Evolutionary conservation across 2,797 vertebrate species (phyloP).

Genomic region (Gobio occitaniae): DNA sequence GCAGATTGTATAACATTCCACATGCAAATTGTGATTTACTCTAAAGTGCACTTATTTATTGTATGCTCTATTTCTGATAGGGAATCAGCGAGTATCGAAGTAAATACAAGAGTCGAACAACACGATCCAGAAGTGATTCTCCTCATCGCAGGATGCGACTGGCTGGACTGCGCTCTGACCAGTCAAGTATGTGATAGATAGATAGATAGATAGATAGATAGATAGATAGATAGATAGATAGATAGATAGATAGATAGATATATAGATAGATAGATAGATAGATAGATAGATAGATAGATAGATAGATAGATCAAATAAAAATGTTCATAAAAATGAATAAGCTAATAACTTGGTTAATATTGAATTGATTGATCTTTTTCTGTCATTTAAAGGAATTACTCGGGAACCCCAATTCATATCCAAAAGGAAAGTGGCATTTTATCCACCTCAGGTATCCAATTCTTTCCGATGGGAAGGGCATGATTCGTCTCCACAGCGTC

Average conservation of each 20-base stretch:
- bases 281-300: background rate
- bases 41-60: background rate
- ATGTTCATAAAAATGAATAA: background rate
- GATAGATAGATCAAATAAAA: too few relatives aligned
- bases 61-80: conserved; percentile 62
- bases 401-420: conserved; percentile 86
- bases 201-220: background rate
- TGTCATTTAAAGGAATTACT: conserved; percentile 72
- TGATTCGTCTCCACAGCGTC: background rate
- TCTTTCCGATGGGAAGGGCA: conserved; percentile 77
- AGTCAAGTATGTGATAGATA: conserved; percentile 71
- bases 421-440: conserved; percentile 80
- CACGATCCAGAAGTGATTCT: conserved; percentile 66
- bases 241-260: background rate
- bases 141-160: conserved; percentile 67
- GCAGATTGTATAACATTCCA: background rate
- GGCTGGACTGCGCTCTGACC: conserved; percentile 85
- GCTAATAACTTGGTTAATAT: background rate
- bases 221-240: background rate
- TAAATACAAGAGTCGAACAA: conserved; percentile 77
- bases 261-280: background rate
- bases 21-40: background rate
- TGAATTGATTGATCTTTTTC: background rate
- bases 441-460: conserved; percentile 77
- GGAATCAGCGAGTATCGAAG: conserved; percentile 82